These are phyloP conservation scores for Tetraneura akinire DNA, from an alignment of 1,140 invertebrate species.

Conservation along the genomic window DNA sequence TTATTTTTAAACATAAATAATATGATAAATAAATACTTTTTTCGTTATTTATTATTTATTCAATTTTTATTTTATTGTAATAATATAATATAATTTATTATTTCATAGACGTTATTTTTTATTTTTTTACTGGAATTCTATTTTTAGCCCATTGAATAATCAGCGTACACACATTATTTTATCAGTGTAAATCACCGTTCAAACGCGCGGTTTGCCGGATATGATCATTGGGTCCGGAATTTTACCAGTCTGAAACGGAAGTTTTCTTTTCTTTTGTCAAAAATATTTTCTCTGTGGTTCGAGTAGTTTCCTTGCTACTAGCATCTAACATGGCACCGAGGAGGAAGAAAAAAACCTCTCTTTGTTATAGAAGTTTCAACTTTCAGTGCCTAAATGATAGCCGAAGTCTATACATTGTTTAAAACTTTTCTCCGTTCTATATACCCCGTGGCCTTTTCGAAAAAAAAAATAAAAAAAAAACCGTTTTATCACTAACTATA, in stretches of 20 bases:
- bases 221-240: not conserved
- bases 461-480: not conserved
- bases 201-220: not conserved
- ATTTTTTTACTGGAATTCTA: not conserved
- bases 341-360: not conserved
- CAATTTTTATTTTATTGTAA: too few relatives aligned
- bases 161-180: not conserved
- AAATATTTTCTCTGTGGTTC: conserved; percentile 6
- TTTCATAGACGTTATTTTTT: not conserved
- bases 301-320: conserved; percentile 13
- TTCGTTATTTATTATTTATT: too few relatives aligned
- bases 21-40: too few relatives aligned
- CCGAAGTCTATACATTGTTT: conserved; percentile 4
- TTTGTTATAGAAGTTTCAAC: conserved; percentile 44
- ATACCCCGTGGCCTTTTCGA: not conserved
- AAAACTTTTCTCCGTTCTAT: conserved; percentile 24
- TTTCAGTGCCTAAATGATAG: conserved; percentile 34
- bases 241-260: conserved; percentile 35
- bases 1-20: too few relatives aligned
- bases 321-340: not conserved
- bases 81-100: not conserved
- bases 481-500: conserved; percentile 22
- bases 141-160: not conserved
- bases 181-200: conserved; percentile 15
- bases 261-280: conserved; percentile 37